Base-by-base conservation (phyloP, 2,888 invertebrate genomes). In the Mesochorus sp. region DNA sequence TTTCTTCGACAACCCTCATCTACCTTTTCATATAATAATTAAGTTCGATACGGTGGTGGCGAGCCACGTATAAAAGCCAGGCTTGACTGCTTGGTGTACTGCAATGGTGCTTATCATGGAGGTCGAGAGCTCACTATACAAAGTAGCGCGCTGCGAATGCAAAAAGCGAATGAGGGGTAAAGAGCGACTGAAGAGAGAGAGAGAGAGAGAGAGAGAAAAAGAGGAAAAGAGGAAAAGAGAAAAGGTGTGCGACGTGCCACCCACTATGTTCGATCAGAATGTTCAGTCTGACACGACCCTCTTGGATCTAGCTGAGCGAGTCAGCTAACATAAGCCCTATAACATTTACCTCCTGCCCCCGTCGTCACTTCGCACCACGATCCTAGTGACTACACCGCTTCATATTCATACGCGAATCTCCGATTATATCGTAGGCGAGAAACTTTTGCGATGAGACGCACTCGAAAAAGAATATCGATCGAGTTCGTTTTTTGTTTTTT, bases 41-140 rank as follows among this genome's bases (percentile, higher is more conserved):
- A 85, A 82, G 81, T 84, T 83, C 82, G 84, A 85, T 81, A 80
- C 76, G 76, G 80, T 39, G 70, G 57, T 73, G 44, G 49, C 47
- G 28, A 19, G 31, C 21, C 31, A 39, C 49, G 62, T 28, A 51
- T 70, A n/a, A n/a, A n/a, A n/a, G n/a, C n/a, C n/a, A 72, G 37
- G 24, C 51, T 74, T 57, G 31, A 47, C 44, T 61, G 62, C 67
- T 76, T 55, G 51, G 64, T 66, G 76, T 70, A 64, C 70, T 71
- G 64, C 75, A 67, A 47, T 61, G 80, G 81, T 81, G 81, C 83
- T 84, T 82, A 80, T 81, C 81, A 84, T 78, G 26, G 74, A 83
- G 84, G 82, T 84, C 82, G 85, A 83, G 85, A 82, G 71, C 81
- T 66, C 77, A 78, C 82, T 83, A 31, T n/a, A n/a, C 79, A 84